Base-by-base conservation (phyloP, 2,888 invertebrate genomes). In the Eucera pruinosa region DNA sequence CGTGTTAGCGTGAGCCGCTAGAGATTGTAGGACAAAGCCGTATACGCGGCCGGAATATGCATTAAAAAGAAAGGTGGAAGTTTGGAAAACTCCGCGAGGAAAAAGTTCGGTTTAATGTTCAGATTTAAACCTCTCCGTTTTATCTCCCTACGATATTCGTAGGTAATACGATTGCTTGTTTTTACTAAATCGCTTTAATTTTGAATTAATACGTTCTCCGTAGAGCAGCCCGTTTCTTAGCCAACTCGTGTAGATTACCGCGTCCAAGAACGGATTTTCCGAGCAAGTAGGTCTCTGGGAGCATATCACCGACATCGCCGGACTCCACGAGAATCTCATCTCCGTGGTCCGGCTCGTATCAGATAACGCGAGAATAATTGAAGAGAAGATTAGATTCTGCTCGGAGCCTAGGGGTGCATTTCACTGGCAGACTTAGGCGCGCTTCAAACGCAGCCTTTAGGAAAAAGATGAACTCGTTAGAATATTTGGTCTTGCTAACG, bases 281-380 rank as follows among this genome's bases (percentile, higher is more conserved):
- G 33, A 30, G 65, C 41, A 73, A 85, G 61, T 67, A 33, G 73
- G 75, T 76, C 77, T 50, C 27, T 4, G 18, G 27, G 41, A 47
- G 15, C 43, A 50, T 62, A 54, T 78, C 74, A 50, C 52, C 39
- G 54, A 57, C 65, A 52, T 60, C 47, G 69, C 54, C 39, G n/a
- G 66, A 70, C 66, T 58, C 55, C 43, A 23, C 55, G 66, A 27
- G 54, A 76, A 75, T 78, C 78, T 83, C 78, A 74, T 79, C 76
- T 65, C 50, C 55, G 52, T 33, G 57, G 66, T 50, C 60, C 54
- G 27, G 20, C 47, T 23, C 36, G 55, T 58, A 73, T 48, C 80
- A 67, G 82, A 82, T 84, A 82, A 82, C 68, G 75, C 65, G 82
- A 82, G 78, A 78, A 75, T 84, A 84, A 84, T 84, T 84, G 82